phyloP scores from a whole-genome alignment of 1,140 invertebrate genomes.

The Anthonomus grandis region DNA sequence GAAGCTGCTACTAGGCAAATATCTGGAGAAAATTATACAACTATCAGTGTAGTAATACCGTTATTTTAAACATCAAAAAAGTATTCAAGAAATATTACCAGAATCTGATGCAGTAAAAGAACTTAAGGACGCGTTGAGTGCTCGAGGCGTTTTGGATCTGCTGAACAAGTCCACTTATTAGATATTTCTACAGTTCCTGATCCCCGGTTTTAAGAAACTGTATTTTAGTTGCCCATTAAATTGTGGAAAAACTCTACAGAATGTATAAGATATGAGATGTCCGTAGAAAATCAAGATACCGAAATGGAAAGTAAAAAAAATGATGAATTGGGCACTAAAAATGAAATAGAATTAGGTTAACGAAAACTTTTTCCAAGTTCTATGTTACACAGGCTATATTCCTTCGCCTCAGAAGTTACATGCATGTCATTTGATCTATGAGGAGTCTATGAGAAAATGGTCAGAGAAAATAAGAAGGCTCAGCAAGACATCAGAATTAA shows the following conservation, averaged over 20 bases:
- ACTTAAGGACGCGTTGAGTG: background rate
- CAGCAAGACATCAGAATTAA: background rate
- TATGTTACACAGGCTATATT: background rate
- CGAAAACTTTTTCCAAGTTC: background rate
- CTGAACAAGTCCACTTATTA: background rate
- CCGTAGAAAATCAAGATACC: background rate
- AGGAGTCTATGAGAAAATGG: background rate
- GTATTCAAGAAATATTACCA: too few relatives aligned
- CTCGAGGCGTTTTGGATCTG: background rate
- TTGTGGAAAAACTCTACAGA: background rate
- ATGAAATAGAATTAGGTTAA: background rate
- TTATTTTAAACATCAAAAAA: background rate
- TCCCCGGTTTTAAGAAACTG: background rate
- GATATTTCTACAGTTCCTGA: background rate
- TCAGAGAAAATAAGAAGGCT: too few relatives aligned
- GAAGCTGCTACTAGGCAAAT: constrained; percentile 1
- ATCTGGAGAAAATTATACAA: constrained; percentile 2
- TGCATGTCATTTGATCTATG: background rate
- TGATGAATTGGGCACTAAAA: background rate
- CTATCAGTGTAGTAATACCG: constrained; percentile 4
- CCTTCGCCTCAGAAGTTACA: background rate
- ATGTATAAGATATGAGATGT: background rate
- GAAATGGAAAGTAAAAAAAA: background rate
- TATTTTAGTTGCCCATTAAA: constrained; percentile 4
- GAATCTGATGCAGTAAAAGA: background rate